phyloP scores from a whole-genome alignment of 1,140 invertebrate genomes.

The Gyrodactylus bullatarudis region DNA sequence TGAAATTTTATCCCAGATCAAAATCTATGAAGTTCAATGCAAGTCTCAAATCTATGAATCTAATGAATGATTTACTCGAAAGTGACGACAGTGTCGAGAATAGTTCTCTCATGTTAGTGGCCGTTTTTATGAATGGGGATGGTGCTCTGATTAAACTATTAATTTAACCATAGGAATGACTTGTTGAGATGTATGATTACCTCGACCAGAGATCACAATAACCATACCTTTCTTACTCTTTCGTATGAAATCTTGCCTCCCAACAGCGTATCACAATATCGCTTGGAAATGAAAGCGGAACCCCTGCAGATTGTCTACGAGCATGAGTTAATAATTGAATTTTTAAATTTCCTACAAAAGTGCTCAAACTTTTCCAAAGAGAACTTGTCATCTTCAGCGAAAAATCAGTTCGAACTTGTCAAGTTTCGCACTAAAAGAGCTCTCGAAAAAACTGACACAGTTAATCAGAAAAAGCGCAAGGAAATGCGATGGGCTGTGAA shows the following conservation, averaged over 20 bases:
- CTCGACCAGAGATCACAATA: background rate
- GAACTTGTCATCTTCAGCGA: background rate
- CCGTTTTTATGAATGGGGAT: too few species aligned
- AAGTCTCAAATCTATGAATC: background rate
- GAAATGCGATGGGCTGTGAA: background rate
- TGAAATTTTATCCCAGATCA: background rate
- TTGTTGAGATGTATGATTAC: background rate
- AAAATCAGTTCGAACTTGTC: background rate
- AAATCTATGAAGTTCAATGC: background rate
- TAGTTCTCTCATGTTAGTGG: too few species aligned
- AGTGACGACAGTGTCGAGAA: background rate
- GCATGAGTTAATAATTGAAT: background rate
- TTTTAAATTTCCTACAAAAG: background rate
- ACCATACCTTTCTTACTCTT: background rate
- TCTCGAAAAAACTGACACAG: too few species aligned
- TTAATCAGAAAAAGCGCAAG: too few species aligned
- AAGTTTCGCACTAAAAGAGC: background rate
- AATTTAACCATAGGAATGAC: background rate
- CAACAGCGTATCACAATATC: background rate
- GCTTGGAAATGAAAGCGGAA: background rate
- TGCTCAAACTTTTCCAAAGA: background rate
- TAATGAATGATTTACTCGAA: background rate
- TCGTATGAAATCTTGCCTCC: background rate
- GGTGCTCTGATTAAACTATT: background rate
- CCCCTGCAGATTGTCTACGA: background rate